A percentile compares a stretch with the other conserved stretches of the same genome.
Evolutionary conservation across 1,140 invertebrate species (phyloP).

Genomic region (Zaprionus vittiger): DNA sequence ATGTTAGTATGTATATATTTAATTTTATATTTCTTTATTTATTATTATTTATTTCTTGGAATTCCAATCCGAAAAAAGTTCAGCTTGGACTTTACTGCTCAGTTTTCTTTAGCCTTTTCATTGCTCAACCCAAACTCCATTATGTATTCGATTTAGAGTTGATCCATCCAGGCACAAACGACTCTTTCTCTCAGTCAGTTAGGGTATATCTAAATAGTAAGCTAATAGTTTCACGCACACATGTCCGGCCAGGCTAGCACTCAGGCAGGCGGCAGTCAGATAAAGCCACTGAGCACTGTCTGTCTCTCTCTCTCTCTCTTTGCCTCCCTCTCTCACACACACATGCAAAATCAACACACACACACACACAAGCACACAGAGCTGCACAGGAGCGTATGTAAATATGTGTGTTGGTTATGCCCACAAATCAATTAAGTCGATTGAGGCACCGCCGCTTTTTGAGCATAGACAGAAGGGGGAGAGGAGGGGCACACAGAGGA

Average conservation of each 20-base stretch:
- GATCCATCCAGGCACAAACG: background rate
- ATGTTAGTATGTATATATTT: no score
- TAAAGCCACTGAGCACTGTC: constrained; percentile 25
- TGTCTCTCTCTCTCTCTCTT: background rate
- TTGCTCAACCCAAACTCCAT: background rate
- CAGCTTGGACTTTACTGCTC: background rate
- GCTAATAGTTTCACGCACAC: constrained; percentile 40
- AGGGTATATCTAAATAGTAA: constrained; percentile 41
- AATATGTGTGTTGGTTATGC: constrained; percentile 80
- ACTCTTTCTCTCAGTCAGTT: background rate
- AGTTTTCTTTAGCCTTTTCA: background rate
- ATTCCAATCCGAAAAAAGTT: background rate
- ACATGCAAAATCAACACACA: constrained; percentile 37
- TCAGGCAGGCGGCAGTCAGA: constrained; percentile 4
- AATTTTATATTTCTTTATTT: background rate
- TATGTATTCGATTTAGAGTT: background rate
- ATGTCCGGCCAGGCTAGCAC: constrained; percentile 2
- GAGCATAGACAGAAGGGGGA: constrained; percentile 19
- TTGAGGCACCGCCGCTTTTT: constrained; percentile 64
- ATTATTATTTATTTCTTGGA: background rate
- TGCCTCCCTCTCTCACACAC: constrained; percentile 2
- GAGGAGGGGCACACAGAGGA: constrained; percentile 16
- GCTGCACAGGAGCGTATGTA: constrained; percentile 40
- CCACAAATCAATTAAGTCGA: constrained; percentile 84
- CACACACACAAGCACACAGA: background rate